Percentiles rank a stretch among this genome's conserved stretches.
These are phyloP conservation scores for Lagorchestes hirsutus DNA, from an alignment of 2,797 vertebrate species.

Conservation along the genomic window DNA sequence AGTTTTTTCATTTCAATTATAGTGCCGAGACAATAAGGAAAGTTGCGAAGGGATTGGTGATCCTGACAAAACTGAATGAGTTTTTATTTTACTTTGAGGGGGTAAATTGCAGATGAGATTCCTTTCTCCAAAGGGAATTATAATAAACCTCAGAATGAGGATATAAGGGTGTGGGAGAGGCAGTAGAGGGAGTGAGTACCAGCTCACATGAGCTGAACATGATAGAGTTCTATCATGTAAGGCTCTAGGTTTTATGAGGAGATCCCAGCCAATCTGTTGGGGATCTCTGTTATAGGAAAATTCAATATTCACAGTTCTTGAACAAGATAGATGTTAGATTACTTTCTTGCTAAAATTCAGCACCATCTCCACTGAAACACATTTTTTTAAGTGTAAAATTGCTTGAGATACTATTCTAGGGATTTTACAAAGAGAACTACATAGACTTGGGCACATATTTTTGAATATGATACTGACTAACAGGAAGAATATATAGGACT, in stretches of 20 bases:
- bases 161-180: neutral
- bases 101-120: neutral
- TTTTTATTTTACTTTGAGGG: neutral
- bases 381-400: neutral
- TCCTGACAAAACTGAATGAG: neutral
- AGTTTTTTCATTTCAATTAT: neutral
- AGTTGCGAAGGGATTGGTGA: neutral
- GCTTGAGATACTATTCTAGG: neutral
- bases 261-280: neutral
- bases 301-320: neutral
- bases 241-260: neutral
- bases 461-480: neutral
- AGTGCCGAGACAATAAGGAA: neutral
- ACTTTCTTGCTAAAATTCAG: conserved; percentile 16
- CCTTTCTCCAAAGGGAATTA: neutral
- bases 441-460: neutral
- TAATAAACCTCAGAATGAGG: neutral
- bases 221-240: neutral
- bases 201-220: no score
- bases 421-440: neutral
- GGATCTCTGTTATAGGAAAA: conserved; percentile 22
- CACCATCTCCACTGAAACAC: neutral
- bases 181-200: neutral
- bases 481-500: neutral
- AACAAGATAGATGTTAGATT: neutral